Percentiles rank a stretch among this genome's conserved stretches.
phyloP scores from a whole-genome alignment of 53 echinoderm and acorn worm species.

The Stichopus horrens region DNA sequence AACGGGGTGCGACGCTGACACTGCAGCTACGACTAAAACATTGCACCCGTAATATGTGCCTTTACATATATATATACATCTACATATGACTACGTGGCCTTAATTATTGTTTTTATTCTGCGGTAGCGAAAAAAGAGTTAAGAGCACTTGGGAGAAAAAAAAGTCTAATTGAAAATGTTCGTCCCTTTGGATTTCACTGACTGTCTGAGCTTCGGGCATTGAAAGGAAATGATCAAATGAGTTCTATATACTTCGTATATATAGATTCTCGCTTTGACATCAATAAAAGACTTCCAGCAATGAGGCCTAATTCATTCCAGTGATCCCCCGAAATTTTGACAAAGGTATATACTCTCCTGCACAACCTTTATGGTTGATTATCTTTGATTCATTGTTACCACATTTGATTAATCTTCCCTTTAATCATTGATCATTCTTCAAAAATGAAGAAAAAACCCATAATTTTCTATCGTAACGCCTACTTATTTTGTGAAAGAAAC shows the following conservation, averaged over 20 bases:
- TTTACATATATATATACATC: slow-evolving; percentile 5
- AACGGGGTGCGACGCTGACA: neutral
- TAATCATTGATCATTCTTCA: no score
- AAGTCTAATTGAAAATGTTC: slow-evolving; percentile 50
- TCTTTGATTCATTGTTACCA: no score
- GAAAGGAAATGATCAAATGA: slow-evolving; percentile 29
- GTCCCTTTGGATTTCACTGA: slow-evolving; percentile 33
- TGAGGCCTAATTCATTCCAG: slow-evolving; percentile 16
- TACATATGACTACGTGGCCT: slow-evolving; percentile 25
- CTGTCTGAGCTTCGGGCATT: slow-evolving; percentile 28
- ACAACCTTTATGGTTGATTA: no score
- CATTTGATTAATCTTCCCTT: no score
- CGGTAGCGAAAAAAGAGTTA: slow-evolving; percentile 17
- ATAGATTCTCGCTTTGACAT: slow-evolving; percentile 40
- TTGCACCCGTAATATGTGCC: neutral
- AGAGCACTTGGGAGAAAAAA: slow-evolving; percentile 16
- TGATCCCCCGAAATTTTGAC: no score
- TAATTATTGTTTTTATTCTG: slow-evolving; percentile 37
- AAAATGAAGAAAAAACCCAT: no score
- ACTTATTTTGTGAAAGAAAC: no score
- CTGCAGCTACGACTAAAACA: no score
- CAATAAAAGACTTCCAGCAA: slow-evolving; percentile 39
- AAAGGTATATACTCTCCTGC: no score
- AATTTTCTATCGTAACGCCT: no score
- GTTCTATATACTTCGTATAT: slow-evolving; percentile 17